These are phyloP conservation scores for Bembecia ichneumoniformis DNA, from an alignment of 2,888 invertebrate species.

Conservation along the genomic window DNA sequence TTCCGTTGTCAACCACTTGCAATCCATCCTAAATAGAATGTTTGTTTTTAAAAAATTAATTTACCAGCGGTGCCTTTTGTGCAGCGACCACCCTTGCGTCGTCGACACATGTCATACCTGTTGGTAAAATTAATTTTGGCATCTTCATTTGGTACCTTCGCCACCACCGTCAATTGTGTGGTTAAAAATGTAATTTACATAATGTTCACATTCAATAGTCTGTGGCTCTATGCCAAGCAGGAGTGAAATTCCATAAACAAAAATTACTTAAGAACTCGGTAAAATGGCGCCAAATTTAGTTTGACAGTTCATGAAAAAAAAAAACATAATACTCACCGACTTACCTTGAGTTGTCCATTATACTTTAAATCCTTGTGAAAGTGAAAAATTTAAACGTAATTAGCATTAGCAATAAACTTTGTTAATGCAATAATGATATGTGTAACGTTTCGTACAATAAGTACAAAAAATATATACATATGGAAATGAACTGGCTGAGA, in stretches of 20 bases:
- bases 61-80: constrained; percentile 99
- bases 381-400: background rate
- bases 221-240: no score
- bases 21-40: constrained; percentile 34
- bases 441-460: background rate
- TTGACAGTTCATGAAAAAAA: constrained; percentile 3
- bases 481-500: constrained; percentile 9
- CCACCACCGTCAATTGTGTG: constrained; percentile 14
- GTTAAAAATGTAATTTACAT: constrained; percentile 8
- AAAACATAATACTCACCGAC: constrained; percentile 30
- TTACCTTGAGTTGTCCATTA: constrained; percentile 18
- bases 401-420: background rate
- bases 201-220: constrained; percentile 11
- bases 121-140: constrained; percentile 64
- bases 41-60: constrained; percentile 49
- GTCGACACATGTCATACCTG: constrained; percentile 98
- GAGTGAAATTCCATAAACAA: no score
- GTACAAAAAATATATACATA: constrained; percentile 1
- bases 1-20: constrained; percentile 50
- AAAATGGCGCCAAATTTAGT: constrained; percentile 57
- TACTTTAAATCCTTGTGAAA: background rate
- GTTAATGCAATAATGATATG: background rate
- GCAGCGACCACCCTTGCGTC: constrained; percentile 96
- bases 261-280: constrained; percentile 17
- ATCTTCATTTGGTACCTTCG: constrained; percentile 30